phyloP scores from a whole-genome alignment of 2,797 vertebrate species.

The Sciurus carolinensis region DNA sequence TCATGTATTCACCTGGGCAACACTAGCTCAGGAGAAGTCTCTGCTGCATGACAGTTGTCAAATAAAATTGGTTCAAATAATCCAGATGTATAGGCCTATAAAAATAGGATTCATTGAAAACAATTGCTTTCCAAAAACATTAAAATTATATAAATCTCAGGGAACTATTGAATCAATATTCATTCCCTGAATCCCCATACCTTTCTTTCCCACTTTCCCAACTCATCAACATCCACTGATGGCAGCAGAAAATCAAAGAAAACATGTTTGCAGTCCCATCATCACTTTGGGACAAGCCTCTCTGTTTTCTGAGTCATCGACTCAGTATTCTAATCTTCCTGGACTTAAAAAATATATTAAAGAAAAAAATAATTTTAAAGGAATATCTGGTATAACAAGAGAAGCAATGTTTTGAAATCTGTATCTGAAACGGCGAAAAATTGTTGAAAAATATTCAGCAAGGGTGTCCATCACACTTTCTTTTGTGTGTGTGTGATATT shows the following conservation, averaged over 20 bases:
- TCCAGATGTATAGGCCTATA: not conserved
- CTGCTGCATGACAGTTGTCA: not conserved
- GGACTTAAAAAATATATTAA: not conserved
- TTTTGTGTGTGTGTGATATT: no score
- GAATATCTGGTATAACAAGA: accelerated
- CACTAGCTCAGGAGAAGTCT: not conserved
- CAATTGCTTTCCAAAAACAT: not conserved
- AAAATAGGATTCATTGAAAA: not conserved
- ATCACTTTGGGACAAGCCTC: not conserved
- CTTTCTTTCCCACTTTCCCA: accelerated
- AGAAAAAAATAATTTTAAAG: not conserved
- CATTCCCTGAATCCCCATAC: not conserved
- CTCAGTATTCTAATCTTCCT: not conserved
- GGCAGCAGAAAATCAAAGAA: not conserved
- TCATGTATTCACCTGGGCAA: not conserved
- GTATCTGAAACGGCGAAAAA: not conserved
- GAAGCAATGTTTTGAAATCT: not conserved
- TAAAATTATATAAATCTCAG: not conserved
- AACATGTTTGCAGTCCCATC: not conserved
- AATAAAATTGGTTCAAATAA: not conserved
- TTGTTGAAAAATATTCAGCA: not conserved
- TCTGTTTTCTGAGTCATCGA: not conserved
- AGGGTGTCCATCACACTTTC: no score
- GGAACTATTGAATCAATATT: not conserved
- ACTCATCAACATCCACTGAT: accelerated